Evolutionary conservation across 2,888 invertebrate species (phyloP).

Genomic region (Ormyrus pomaceus): DNA sequence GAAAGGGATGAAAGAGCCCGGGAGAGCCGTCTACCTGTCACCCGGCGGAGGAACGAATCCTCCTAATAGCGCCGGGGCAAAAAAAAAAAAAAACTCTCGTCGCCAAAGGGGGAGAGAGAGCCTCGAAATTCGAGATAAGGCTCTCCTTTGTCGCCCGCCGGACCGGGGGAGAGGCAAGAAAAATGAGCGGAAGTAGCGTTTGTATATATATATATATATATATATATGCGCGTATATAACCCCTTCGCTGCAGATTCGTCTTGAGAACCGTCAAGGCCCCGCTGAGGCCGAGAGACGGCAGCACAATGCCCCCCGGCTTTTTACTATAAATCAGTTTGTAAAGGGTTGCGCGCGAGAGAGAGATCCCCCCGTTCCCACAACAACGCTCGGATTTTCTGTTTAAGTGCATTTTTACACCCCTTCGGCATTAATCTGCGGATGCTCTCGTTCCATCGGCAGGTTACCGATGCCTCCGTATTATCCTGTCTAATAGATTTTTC

Average conservation of each 20-base stretch:
- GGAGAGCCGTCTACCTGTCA: constrained; percentile 47
- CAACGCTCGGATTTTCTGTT: constrained; percentile 43
- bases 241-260: constrained; percentile 40
- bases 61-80: constrained; percentile 52
- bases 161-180: constrained; percentile 32
- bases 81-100: neutral
- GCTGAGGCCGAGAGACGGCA: neutral
- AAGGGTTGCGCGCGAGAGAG: constrained; percentile 37
- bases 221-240: constrained; percentile 26
- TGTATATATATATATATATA: neutral
- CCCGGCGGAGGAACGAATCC: constrained; percentile 52
- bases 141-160: constrained; percentile 37
- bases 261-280: constrained; percentile 44
- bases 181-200: constrained; percentile 28
- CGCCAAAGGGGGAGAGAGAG: constrained; percentile 41
- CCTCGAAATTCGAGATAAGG: constrained; percentile 63
- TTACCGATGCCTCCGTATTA: neutral
- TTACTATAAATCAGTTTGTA: constrained; percentile 55
- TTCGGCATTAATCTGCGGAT: constrained; percentile 34
- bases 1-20: constrained; percentile 38
- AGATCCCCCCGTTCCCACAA: constrained; percentile 44
- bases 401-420: constrained; percentile 46
- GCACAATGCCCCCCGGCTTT: constrained; percentile 41
- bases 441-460: neutral
- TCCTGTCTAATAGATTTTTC: constrained; percentile 29